Evolutionary conservation across 2,113 vertebrate genomes (phyloP).

Genomic region (Xenotilapia longispinis): DNA sequence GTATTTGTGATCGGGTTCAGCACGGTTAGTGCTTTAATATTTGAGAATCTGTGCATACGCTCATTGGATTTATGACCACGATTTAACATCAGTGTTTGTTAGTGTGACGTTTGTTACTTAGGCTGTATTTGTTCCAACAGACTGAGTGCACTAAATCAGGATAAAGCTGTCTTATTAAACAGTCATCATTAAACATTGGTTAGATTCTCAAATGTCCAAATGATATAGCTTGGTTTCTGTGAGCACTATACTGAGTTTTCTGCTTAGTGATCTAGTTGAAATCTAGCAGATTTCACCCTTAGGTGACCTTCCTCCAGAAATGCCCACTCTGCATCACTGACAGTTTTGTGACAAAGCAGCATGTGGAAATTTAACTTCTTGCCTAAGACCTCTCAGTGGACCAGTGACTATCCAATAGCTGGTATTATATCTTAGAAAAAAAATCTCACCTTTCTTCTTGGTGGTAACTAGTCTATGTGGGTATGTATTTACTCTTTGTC

Average conservation of each 20-base stretch:
- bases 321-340: conserved; percentile 9
- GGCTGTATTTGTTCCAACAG: neutral
- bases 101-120: neutral
- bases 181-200: neutral
- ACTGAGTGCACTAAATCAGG: neutral
- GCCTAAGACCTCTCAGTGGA: neutral
- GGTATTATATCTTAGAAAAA: neutral
- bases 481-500: neutral
- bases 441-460: neutral
- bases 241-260: neutral
- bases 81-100: neutral
- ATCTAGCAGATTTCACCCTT: neutral
- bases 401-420: neutral
- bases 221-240: neutral
- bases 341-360: neutral
- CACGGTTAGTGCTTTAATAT: neutral
- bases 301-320: neutral
- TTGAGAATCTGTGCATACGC: neutral
- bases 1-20: conserved; percentile 19
- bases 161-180: neutral
- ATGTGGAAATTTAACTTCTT: neutral
- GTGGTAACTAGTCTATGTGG: neutral
- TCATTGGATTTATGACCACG: neutral
- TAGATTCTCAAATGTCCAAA: neutral
- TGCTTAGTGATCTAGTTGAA: neutral